phyloP scores from a whole-genome alignment of 2,888 invertebrate species.

The Caenorhabditis virilis region DNA sequence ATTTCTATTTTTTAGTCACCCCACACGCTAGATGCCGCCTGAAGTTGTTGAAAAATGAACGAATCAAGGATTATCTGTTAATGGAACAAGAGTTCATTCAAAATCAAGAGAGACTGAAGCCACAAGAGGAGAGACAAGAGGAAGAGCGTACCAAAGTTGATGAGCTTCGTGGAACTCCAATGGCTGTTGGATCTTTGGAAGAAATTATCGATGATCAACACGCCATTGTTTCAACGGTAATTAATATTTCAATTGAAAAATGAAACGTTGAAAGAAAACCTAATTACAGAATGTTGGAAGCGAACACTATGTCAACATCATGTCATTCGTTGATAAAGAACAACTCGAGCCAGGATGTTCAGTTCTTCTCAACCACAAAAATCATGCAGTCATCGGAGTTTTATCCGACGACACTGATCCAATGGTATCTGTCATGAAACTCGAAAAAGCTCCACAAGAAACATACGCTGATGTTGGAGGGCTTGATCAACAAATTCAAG shows the following conservation, averaged over 20 bases:
- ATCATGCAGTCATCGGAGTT: slow-evolving; percentile 96
- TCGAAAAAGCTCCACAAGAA: slow-evolving; percentile 97
- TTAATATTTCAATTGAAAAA: slow-evolving; percentile 1
- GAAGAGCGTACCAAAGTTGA: slow-evolving; percentile 73
- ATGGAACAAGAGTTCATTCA: slow-evolving; percentile 99
- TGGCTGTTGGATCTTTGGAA: slow-evolving; percentile 98
- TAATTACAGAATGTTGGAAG: slow-evolving; percentile 79
- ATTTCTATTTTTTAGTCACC: slow-evolving; percentile 76
- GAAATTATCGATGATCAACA: slow-evolving; percentile 99
- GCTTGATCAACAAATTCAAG: slow-evolving; percentile 86
- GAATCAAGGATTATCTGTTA: slow-evolving; percentile 95
- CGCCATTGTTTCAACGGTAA: slow-evolving; percentile 81
- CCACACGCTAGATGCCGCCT: slow-evolving; percentile 95
- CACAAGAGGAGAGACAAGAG: slow-evolving; percentile 98
- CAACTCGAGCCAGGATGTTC: slow-evolving; percentile 98
- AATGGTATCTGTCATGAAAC: slow-evolving; percentile 99
- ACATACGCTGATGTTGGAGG: slow-evolving; percentile 83
- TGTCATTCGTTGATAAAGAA: slow-evolving; percentile 99
- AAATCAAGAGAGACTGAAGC: slow-evolving; percentile 95
- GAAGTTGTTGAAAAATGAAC: slow-evolving; percentile 89
- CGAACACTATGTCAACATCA: slow-evolving; percentile 97
- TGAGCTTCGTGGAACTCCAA: slow-evolving; percentile 95
- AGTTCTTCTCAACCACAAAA: slow-evolving; percentile 93
- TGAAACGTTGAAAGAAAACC: not conserved
- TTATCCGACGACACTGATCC: slow-evolving; percentile 98